phyloP scores from a whole-genome alignment of 2,113 vertebrate genomes.

The Colinus virginianus region DNA sequence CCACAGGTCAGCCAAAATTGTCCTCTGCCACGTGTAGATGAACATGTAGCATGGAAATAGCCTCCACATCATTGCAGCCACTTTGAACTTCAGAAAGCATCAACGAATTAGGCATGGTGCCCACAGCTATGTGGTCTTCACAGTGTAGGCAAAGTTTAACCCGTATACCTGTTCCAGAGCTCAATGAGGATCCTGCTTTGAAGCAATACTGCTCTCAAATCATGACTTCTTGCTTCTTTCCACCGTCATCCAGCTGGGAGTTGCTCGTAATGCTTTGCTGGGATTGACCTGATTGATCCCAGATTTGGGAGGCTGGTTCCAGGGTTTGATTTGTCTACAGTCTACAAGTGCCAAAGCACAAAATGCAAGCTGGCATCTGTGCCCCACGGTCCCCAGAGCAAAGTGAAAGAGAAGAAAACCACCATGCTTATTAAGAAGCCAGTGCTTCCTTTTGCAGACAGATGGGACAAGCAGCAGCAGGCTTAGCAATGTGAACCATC shows the following conservation, averaged over 20 bases:
- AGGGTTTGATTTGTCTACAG: not conserved
- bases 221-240: not conserved
- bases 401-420: not conserved
- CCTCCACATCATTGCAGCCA: not conserved
- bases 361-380: not conserved
- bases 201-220: not conserved
- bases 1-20: not conserved
- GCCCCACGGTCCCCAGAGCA: not conserved
- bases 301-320: not conserved
- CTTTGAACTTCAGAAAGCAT: not conserved
- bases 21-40: not conserved
- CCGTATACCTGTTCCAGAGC: not conserved
- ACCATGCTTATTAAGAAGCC: not conserved
- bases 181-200: not conserved
- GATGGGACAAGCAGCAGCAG: not conserved
- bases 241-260: fast-evolving
- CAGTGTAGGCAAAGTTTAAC: not conserved
- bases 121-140: not conserved
- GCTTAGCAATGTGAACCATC: not conserved
- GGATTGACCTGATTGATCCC: not conserved
- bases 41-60: not conserved
- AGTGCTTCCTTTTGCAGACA: not conserved
- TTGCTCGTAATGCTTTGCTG: not conserved
- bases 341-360: not conserved
- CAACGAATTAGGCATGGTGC: too few relatives aligned